Base-by-base conservation (phyloP, 2,888 invertebrate species). In the Drosophila paracracens region DNA sequence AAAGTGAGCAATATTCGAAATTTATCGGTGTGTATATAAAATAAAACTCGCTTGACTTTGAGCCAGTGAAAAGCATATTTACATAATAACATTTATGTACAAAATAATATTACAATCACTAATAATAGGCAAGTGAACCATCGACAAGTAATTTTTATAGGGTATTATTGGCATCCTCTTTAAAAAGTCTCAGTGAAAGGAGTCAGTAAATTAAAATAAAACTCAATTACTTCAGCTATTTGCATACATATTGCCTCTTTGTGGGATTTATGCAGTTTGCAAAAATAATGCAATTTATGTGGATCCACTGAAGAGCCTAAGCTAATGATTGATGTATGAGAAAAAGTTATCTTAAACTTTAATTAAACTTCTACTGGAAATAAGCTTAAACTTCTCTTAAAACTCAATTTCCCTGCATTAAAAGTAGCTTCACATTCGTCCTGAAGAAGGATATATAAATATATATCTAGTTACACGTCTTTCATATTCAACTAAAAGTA, bases 161-260 rank as follows among this genome's bases (percentile, higher is more conserved):
- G 11, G 60, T 60, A 60, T 60, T 29, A 16, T 16, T 27, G n/a
- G 35, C 5, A 27, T 11, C 7, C 16, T 2, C 11, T 25, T 18
- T 10, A 43, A 31, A 27, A 7, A 33, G 31, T 27, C 8, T 35
- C n/a, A 4, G 18, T 36, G 31, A 13, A 8, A 46, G 25, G 21
- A 25, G 50, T 31, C 43, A 31, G 40, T 57, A 31, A 40, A 38
- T 40, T 62, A 25, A 33, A 16, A 16, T 21, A 53, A 53, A 62
- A n/a, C 62, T 46, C 43, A 52, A 60, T 66, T 60, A 31, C 31
- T 62, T 67, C 16, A 48, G 38, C 25, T 16, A 67, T 62, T 67
- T 48, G 50, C 40, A 36, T 50, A n/a, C 18, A 36, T 31, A 64
- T 64, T 64, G 36, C 25, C 18, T 48, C 2, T 21, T 57, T 27